A percentile compares a stretch with the other conserved stretches of the same genome.
Evolutionary conservation across 2,113 vertebrate species (phyloP).

Genomic region (Crotalus helleri): DNA sequence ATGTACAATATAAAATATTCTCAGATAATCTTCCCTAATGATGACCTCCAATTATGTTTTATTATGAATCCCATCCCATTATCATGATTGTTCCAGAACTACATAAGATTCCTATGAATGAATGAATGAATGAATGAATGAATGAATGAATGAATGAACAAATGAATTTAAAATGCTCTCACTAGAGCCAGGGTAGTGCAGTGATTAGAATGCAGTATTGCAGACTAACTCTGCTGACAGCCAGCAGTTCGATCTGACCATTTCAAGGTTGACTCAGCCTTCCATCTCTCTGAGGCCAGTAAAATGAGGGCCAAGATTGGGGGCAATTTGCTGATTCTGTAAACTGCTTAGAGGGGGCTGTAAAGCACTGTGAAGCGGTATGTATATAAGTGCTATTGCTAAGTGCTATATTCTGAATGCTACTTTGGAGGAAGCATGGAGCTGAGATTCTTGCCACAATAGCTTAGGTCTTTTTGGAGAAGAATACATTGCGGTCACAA

Average conservation of each 20-base stretch:
- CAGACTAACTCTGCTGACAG: too few relatives aligned
- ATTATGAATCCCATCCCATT: neutral
- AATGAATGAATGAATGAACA: neutral
- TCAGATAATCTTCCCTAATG: neutral
- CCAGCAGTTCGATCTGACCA: too few relatives aligned
- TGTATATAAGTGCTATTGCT: too few relatives aligned
- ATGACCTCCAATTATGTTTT: neutral
- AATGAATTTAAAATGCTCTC: neutral
- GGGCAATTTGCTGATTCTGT: too few relatives aligned
- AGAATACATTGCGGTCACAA: neutral
- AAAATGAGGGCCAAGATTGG: too few relatives aligned
- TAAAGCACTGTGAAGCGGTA: too few relatives aligned
- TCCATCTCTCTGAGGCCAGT: too few relatives aligned
- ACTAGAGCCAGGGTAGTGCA: neutral
- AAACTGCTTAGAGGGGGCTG: too few relatives aligned
- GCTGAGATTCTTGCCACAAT: neutral
- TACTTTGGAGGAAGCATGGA: neutral
- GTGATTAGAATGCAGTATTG: too few relatives aligned
- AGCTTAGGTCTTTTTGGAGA: neutral
- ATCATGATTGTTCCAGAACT: neutral
- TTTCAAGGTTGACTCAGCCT: too few relatives aligned
- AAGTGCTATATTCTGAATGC: neutral
- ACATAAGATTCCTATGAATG: neutral
- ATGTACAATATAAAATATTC: neutral
- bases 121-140: neutral